Evolutionary conservation across 2,888 invertebrate genomes (phyloP), one percentile per base, ranked within the genome.

Genomic region (Euzetes globulus): DNA sequence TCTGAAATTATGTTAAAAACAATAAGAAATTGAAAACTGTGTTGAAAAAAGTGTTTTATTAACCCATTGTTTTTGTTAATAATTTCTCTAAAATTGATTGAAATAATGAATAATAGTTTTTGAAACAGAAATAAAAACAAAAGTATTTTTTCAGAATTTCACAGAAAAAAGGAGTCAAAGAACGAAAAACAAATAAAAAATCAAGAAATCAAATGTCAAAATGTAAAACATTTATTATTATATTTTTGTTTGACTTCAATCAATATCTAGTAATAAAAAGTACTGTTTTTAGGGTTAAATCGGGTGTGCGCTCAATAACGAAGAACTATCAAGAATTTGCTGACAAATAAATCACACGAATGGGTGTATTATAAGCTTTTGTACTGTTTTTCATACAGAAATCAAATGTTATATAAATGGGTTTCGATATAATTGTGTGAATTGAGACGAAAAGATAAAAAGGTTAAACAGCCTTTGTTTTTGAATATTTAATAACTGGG

Each of bases 401-500:
- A 58, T 19, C 4, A n/a, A 27, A 27, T 60, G 19, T 5, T 6
- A 5, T 52, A 52, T 52, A 60, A 29, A 33, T 33, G 13, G 3
- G 27, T 60, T 60, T 60, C n/a, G 27, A 60, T 29, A 33, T 52
- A 47, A 52, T 52, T 19, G 52, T 52, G 6, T 52, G 52, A 52
- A 52, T 52, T 19, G 52, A 33, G 33, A 33, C 22, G 5, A 22
- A 58, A 58, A 58, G 22, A 58, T 19, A 58, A 60, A 60, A 60
- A 60, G 60, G 60, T 60, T 60, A 60, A 60, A 60, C 27, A 25
- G n/a, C 27, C 29, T 22, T n/a, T 29, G 60, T 5, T 22, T 33
- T 19, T 60, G 6, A 60, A 60, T 60, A 60, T 60, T 60, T 60
- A 29, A 60, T 60, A 27, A 60, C 22, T 33, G 33, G 33, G 33